These are phyloP conservation scores for Papilio gigon DNA, from an alignment of 2,888 invertebrate genomes.

Conservation along the genomic window DNA sequence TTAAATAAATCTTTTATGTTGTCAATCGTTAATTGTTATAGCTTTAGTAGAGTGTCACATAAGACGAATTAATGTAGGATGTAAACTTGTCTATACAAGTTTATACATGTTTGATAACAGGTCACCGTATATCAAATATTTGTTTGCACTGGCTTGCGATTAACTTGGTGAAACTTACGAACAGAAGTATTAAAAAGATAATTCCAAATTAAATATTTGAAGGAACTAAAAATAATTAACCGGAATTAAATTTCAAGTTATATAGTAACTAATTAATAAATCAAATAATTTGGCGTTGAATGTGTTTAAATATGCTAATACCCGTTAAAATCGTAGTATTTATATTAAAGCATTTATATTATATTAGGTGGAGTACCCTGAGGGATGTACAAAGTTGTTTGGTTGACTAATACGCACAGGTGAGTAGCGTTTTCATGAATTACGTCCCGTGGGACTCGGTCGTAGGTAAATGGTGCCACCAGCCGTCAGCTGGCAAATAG, in stretches of 20 bases:
- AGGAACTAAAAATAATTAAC: background rate
- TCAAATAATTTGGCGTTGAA: background rate
- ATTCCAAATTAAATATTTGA: background rate
- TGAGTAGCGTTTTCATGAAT: conserved; percentile 33
- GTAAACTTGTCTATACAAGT: conserved; percentile 1
- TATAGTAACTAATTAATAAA: background rate
- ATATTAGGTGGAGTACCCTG: conserved; percentile 25
- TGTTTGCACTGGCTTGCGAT: conserved; percentile 12
- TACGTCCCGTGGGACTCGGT: conserved; percentile 29
- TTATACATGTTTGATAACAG: background rate
- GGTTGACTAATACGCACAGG: conserved; percentile 27
- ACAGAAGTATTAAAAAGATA: too few species aligned
- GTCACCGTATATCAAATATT: conserved; percentile 9
- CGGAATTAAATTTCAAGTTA: background rate
- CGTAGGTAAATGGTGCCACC: conserved; percentile 29
- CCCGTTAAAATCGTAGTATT: conserved; percentile 33
- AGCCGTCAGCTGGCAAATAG: conserved; percentile 26
- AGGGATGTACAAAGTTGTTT: conserved; percentile 20
- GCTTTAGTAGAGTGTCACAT: too few species aligned
- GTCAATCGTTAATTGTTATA: too few species aligned
- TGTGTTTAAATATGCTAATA: conserved; percentile 4
- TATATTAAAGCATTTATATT: conserved; percentile 25
- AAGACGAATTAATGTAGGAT: background rate
- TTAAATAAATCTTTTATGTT: background rate
- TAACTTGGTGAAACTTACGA: background rate